Conservation (phyloP, 2,888 invertebrate genomes). For the Dynastes hyllus region DNA sequence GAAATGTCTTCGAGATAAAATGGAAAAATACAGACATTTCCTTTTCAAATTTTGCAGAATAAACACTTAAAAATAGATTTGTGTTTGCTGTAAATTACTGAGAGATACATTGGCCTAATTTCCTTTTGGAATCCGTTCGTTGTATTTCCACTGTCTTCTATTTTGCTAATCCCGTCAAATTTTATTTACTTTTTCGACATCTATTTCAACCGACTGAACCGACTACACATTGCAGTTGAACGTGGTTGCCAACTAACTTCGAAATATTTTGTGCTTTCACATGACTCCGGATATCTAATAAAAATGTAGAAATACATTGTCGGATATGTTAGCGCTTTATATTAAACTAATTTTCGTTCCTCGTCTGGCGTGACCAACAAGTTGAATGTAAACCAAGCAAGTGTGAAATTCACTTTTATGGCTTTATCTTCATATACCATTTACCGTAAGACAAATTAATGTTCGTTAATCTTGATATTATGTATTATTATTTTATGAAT, state of each 20-base stretch:
- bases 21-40: background rate
- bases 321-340: background rate
- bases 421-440: too few relatives aligned
- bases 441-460: too few relatives aligned
- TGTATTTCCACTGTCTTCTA: constrained; percentile 8
- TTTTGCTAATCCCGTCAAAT: constrained; percentile 9
- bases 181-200: constrained; percentile 33
- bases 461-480: too few relatives aligned
- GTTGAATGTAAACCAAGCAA: background rate
- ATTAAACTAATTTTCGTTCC: background rate
- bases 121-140: constrained; percentile 18
- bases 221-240: background rate
- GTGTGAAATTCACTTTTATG: too few relatives aligned
- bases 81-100: constrained; percentile 9
- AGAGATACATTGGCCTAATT: constrained; percentile 20
- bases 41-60: background rate
- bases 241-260: constrained; percentile 9
- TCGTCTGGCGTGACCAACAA: background rate
- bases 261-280: constrained; percentile 17
- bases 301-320: background rate
- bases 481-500: too few relatives aligned
- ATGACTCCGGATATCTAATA: background rate
- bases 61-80: constrained; percentile 22
- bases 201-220: background rate
- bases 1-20: background rate